Base-by-base conservation (phyloP, 2,797 vertebrate genomes). In the Orestias chungarensis region DNA sequence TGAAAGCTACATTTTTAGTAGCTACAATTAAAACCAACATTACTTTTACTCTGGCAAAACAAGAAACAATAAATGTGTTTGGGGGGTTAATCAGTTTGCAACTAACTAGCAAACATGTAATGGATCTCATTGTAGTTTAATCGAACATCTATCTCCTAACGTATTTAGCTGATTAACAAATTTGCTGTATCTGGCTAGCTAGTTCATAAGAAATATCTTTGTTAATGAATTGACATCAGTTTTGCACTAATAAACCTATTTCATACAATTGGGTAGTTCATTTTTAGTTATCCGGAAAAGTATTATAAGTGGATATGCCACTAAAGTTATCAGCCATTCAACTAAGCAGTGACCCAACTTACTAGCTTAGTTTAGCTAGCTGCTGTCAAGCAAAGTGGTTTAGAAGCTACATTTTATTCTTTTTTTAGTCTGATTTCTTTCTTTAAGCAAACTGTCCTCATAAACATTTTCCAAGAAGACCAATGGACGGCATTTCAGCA, bases 381-480 rank as follows among this genome's bases (percentile, higher is more conserved):
- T 57, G 7, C 15, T 33, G 18, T 55, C 17, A 57, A 31, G 44
- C 15, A 46, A 46, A 18, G 10, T 46, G 6, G 44, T 3, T 46
- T 46, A 15, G 23, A 11, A 43, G 25, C 65, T 52, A 18, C 14
- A 54, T 8, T 49, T 12, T 47, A 47, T 61, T 61, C n/a, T 23
- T 65, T 18, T n/a, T 20, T 1, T 38, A n/a, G 40, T 25, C 23
- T 40, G 31, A 49, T 14, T 47, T 18, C 9, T n/a, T n/a, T n/a
- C 31, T 72, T 44, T 35, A 43, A 42, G 10, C 50, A 79, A 69
- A 70, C 81, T 79, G 81, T 86, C 81, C 79, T 81, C 38, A 75
- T 79, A 33, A 77, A 80, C 71, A 35, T 46, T 52, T 71, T 66
- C 74, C 44, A 4, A 15, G 64, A 61, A 78, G 17, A 54, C 65